These are phyloP conservation scores for Halictus rubicundus DNA, from an alignment of 1,140 invertebrate genomes.

Conservation along the genomic window DNA sequence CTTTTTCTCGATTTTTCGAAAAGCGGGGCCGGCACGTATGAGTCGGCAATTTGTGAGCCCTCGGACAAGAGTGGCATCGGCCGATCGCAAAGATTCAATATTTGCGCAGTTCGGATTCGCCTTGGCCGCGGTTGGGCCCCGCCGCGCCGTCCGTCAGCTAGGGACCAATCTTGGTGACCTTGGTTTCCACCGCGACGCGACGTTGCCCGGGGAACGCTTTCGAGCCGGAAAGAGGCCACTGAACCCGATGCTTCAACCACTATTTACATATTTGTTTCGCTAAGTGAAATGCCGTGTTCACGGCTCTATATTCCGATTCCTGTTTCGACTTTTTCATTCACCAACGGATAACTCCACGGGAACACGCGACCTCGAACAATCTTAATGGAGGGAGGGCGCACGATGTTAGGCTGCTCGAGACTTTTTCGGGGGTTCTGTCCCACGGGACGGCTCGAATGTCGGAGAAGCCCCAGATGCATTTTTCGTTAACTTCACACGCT, in stretches of 20 bases:
- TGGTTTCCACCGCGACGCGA: constrained; percentile 51
- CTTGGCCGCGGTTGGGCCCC: constrained; percentile 32
- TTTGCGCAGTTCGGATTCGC: constrained; percentile 53
- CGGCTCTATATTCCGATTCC: constrained; percentile 48
- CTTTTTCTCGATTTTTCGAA: neutral
- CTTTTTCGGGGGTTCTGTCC: neutral
- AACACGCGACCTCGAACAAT: neutral
- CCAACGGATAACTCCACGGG: neutral
- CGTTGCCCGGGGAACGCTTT: constrained; percentile 18
- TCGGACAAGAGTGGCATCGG: constrained; percentile 8
- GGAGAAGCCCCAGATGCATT: too few relatives aligned
- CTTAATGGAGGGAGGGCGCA: neutral
- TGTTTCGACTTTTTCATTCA: constrained; percentile 31
- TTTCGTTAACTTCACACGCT: too few relatives aligned
- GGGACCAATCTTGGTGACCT: constrained; percentile 50
- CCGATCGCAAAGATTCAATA: constrained; percentile 51
- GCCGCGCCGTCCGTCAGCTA: constrained; percentile 47
- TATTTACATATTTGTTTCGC: constrained; percentile 70
- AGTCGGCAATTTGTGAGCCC: constrained; percentile 39
- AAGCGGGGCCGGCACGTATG: too few relatives aligned
- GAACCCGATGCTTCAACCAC: constrained; percentile 57
- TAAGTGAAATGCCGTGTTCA: constrained; percentile 69
- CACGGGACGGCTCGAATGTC: too few relatives aligned
- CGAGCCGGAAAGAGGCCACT: constrained; percentile 39
- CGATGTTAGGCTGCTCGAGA: neutral